phyloP scores from a whole-genome alignment of 1,140 invertebrate genomes.

The Ridgeia piscesae region DNA sequence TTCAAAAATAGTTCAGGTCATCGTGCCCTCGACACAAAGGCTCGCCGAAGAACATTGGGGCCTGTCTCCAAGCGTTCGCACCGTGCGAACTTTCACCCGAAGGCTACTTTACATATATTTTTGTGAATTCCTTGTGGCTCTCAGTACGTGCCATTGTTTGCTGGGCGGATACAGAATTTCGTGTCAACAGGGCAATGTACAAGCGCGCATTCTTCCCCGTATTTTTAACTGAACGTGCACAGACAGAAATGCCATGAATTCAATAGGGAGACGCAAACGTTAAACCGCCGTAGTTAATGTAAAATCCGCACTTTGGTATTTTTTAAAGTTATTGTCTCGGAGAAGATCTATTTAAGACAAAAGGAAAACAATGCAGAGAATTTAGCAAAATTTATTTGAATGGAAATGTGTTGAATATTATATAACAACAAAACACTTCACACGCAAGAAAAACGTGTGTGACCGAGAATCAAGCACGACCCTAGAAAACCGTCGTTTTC shows the following conservation, averaged over 20 bases:
- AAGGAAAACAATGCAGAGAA: no score
- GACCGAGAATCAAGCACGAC: no score
- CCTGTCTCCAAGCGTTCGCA: background rate
- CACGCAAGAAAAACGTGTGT: no score
- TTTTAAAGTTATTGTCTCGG: background rate
- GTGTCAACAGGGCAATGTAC: background rate
- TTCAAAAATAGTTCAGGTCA: no score
- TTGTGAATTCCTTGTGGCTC: background rate
- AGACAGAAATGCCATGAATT: background rate
- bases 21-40: background rate
- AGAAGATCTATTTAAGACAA: no score
- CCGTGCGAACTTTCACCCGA: background rate
- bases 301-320: background rate
- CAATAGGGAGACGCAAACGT: background rate
- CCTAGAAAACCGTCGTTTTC: no score
- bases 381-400: no score
- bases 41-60: background rate
- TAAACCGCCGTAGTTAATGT: background rate
- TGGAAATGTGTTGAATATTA: no score
- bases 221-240: background rate
- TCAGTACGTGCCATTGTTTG: background rate
- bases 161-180: background rate
- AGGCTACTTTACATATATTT: background rate
- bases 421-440: no score
- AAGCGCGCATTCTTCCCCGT: background rate